Base-by-base conservation (phyloP, 2,797 vertebrate species). In the Phoxinus dragarum region DNA sequence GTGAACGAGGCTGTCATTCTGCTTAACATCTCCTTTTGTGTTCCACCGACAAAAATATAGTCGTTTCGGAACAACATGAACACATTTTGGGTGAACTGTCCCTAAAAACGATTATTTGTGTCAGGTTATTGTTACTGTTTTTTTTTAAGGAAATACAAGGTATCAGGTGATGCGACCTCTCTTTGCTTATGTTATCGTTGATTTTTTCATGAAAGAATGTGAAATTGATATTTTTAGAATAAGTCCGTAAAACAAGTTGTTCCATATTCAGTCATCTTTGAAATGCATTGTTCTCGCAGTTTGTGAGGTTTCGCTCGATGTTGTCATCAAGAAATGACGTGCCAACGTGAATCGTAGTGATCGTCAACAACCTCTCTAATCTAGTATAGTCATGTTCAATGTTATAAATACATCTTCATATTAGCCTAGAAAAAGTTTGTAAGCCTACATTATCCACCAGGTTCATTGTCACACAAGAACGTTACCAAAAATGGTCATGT, bases 401-500 rank as follows among this genome's bases (percentile, higher is more conserved):
- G 21, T 27, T 16, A 49, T 49, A 16, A 49, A 16, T 2, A 49
- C 3, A 3, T 64, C 7, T 74, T 64, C 8, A 72, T 21, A 23
- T 42, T 6, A 38, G 66, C 5, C 21, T 56, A 16, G 12, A 23
- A 36, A 8, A 8, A n/a, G 23, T 56, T 11, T 38, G 1, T 12
- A 27, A 61, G 10, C 36, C 8, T 23, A n/a, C 19, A 5, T 5
- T 80, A 34, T 68, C 6, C 44, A 81, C 10, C 23, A 61, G 8
- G 56, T 49, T 67, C 1, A 66, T 4, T 42, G 38, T 27, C 36
- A 27, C 5, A 56, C 21, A 19, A 42, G 10, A 72, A 17, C 40
- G 19, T 80, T 42, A 67, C 61, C 27, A 67, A 36, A 47, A 49
- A 80, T 80, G 61, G 61, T 52, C 6, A 66, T 80, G 27, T 49